Evolutionary conservation across 2,888 invertebrate species (phyloP).

Genomic region (Eilema caniola): DNA sequence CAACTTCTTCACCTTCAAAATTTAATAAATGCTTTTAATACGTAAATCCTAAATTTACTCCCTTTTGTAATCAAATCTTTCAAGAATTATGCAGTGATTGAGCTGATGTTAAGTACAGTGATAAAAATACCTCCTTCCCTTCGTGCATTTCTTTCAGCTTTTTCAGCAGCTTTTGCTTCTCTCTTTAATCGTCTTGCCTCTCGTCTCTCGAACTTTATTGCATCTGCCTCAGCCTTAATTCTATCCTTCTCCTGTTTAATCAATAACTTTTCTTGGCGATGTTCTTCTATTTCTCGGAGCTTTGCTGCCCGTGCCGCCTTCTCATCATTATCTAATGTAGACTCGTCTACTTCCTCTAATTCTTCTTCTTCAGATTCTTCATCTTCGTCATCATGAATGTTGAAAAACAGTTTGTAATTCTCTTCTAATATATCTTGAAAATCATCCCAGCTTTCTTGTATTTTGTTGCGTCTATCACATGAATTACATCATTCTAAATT

Average conservation of each 20-base stretch:
- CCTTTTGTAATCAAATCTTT: neutral
- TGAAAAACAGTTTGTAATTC: conserved; percentile 91
- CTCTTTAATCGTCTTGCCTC: conserved; percentile 69
- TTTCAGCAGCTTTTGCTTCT: conserved; percentile 69
- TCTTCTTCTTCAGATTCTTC: conserved; percentile 68
- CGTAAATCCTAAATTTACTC: neutral
- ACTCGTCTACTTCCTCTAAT: conserved; percentile 78
- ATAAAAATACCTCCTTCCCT: conserved; percentile 69
- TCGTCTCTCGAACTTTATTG: conserved; percentile 70
- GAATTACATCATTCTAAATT: too few relatives aligned
- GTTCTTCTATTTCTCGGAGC: conserved; percentile 58
- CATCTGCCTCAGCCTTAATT: conserved; percentile 64
- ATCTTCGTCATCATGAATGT: conserved; percentile 85
- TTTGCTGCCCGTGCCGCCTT: conserved; percentile 69
- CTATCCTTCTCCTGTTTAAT: conserved; percentile 65
- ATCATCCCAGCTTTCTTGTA: conserved; percentile 83
- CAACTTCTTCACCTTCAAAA: conserved; percentile 72
- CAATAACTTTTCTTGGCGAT: conserved; percentile 64
- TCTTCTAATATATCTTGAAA: conserved; percentile 87
- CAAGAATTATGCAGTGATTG: neutral
- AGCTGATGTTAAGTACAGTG: neutral
- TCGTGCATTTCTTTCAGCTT: conserved; percentile 64
- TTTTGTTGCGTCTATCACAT: conserved; percentile 73
- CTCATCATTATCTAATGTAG: conserved; percentile 77
- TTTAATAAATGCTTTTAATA: neutral